Evolutionary conservation across 1,140 invertebrate species (phyloP).

Genomic region (Lordiphosa mommai): DNA sequence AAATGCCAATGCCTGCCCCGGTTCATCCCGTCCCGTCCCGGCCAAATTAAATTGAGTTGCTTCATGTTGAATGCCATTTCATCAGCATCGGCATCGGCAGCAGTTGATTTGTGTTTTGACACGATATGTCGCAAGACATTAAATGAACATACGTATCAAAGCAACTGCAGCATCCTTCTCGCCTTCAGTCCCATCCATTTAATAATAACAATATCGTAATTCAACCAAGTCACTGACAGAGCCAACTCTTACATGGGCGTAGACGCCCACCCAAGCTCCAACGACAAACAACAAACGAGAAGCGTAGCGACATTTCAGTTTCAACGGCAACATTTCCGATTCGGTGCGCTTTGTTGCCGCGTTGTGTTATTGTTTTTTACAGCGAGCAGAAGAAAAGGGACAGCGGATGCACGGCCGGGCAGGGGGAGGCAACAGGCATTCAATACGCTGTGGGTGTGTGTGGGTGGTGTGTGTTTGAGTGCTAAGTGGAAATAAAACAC

Average conservation of each 20-base stretch:
- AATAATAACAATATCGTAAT: constrained; percentile 78
- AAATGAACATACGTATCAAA: constrained; percentile 67
- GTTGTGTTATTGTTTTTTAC: constrained; percentile 69
- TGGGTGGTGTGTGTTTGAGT: constrained; percentile 35
- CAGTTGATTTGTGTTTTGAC: constrained; percentile 64
- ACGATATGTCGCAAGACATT: constrained; percentile 62
- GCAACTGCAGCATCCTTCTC: constrained; percentile 24
- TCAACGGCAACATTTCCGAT: constrained; percentile 78
- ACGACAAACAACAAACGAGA: constrained; percentile 33
- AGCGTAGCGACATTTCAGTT: constrained; percentile 73
- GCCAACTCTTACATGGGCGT: constrained; percentile 48
- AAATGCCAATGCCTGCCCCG: constrained; percentile 44
- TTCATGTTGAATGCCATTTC: constrained; percentile 65
- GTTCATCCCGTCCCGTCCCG: not conserved
- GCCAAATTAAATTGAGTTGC: constrained; percentile 72
- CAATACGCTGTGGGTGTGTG: constrained; percentile 39
- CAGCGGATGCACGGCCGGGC: constrained; percentile 9
- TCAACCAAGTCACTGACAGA: constrained; percentile 72
- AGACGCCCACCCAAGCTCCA: constrained; percentile 20
- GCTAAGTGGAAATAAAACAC: constrained; percentile 78
- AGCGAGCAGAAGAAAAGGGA: not conserved
- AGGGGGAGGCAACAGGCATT: constrained; percentile 71
- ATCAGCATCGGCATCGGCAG: constrained; percentile 39
- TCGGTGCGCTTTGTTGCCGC: constrained; percentile 62
- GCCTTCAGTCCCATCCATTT: constrained; percentile 53